These are phyloP conservation scores for Lampris incognitus DNA, from an alignment of 2,113 vertebrate genomes.

Conservation along the genomic window DNA sequence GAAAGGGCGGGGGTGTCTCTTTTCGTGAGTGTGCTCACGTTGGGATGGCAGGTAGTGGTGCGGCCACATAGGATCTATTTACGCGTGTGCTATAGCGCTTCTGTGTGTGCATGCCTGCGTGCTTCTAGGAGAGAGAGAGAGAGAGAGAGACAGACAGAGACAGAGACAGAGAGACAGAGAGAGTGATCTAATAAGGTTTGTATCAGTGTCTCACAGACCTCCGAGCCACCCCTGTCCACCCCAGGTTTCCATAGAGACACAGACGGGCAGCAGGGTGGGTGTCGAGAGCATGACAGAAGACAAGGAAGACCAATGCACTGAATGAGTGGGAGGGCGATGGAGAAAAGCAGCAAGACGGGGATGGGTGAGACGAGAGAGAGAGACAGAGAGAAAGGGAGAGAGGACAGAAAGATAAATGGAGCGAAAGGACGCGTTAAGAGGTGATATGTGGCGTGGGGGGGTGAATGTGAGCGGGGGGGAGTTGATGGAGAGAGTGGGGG, in stretches of 20 bases:
- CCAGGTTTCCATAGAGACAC: slow-evolving; percentile 78
- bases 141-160: slow-evolving; percentile 51
- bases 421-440: slow-evolving; percentile 17
- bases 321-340: slow-evolving; percentile 64
- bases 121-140: slow-evolving; percentile 29
- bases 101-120: slow-evolving; percentile 13
- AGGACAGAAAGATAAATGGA: slow-evolving; percentile 34
- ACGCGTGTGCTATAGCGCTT: slow-evolving; percentile 10
- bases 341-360: slow-evolving; percentile 22
- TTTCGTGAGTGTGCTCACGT: neutral
- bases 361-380: slow-evolving; percentile 34
- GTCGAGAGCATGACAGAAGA: slow-evolving; percentile 63
- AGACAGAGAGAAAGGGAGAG: slow-evolving; percentile 1
- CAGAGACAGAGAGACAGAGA: slow-evolving; percentile 40
- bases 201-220: slow-evolving; percentile 73
- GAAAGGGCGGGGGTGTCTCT: slow-evolving; percentile 7
- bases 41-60: slow-evolving; percentile 27
- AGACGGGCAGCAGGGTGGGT: slow-evolving; percentile 62
- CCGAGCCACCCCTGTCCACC: slow-evolving; percentile 72
- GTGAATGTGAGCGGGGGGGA: slow-evolving; percentile 41
- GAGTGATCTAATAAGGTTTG: slow-evolving; percentile 65
- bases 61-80: slow-evolving; percentile 38
- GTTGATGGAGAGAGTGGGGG: slow-evolving; percentile 66
- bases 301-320: slow-evolving; percentile 75
- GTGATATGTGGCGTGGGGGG: slow-evolving; percentile 22